A percentile compares a stretch with the other conserved stretches of the same genome.
These are phyloP conservation scores for Chelon auratus DNA, from an alignment of 2,797 vertebrate species.

Conservation along the genomic window DNA sequence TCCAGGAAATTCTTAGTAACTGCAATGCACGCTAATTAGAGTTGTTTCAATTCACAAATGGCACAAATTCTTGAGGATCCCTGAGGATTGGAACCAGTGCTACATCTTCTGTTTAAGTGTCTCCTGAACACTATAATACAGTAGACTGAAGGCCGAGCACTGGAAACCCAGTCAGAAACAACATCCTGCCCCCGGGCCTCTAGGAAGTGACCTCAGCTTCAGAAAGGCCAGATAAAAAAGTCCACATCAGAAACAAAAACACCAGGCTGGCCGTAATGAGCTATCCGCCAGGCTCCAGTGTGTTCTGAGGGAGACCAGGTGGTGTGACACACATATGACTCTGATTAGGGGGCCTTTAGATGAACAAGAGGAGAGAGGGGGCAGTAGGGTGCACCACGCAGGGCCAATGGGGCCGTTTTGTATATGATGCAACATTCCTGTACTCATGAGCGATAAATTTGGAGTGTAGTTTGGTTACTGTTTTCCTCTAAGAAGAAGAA, in stretches of 20 bases:
- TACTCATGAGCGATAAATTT: slow-evolving; percentile 34
- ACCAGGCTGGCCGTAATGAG: slow-evolving; percentile 73
- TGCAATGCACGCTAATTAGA: slow-evolving; percentile 28
- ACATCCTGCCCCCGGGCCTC: slow-evolving; percentile 79
- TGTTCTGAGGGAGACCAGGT: slow-evolving; percentile 81
- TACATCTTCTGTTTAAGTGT: slow-evolving; percentile 22
- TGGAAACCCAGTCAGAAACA: slow-evolving; percentile 75
- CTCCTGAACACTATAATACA: slow-evolving; percentile 3
- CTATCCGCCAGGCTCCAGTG: slow-evolving; percentile 68
- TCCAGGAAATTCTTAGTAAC: slow-evolving; percentile 19
- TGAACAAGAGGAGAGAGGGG: slow-evolving; percentile 40
- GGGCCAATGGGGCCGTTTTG: slow-evolving; percentile 52
- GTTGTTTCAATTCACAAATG: slow-evolving; percentile 36
- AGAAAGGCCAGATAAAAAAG: slow-evolving; percentile 79
- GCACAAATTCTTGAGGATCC: slow-evolving; percentile 35
- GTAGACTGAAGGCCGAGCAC: slow-evolving; percentile 38
- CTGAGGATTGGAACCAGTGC: slow-evolving; percentile 13
- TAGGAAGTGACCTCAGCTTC: slow-evolving; percentile 83
- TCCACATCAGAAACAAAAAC: slow-evolving; percentile 78
- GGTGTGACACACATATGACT: slow-evolving; percentile 83
- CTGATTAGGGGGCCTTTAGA: slow-evolving; percentile 77
- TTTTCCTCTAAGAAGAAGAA: slow-evolving; percentile 31
- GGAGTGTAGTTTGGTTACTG: background rate
- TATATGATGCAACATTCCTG: slow-evolving; percentile 60
- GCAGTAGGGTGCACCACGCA: slow-evolving; percentile 29